Evolutionary conservation across 1,140 invertebrate genomes (phyloP).

Genomic region (Sesamia nonagrioides): DNA sequence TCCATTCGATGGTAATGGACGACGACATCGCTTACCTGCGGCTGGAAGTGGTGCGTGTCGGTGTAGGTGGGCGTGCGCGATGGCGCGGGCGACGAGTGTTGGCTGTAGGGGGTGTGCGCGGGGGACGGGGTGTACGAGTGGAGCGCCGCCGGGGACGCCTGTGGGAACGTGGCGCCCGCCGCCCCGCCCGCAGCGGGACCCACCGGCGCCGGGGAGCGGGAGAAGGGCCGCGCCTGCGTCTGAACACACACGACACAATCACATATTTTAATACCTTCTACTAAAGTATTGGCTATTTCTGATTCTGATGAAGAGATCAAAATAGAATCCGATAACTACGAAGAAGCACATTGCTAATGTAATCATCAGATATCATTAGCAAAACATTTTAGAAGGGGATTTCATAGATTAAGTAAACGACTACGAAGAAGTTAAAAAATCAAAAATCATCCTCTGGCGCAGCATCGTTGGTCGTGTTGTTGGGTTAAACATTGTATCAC

Average conservation of each 20-base stretch:
- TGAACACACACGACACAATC: neutral
- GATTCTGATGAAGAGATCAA: too few relatives aligned
- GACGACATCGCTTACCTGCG: slow-evolving; percentile 59
- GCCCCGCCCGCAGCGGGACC: slow-evolving; percentile 49
- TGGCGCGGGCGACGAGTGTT: slow-evolving; percentile 80
- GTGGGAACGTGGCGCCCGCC: slow-evolving; percentile 70
- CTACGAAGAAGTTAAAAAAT: too few relatives aligned
- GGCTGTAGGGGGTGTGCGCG: slow-evolving; percentile 81
- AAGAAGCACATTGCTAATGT: too few relatives aligned
- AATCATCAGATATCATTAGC: too few relatives aligned
- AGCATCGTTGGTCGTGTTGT: too few relatives aligned
- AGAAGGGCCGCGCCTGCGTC: slow-evolving; percentile 62
- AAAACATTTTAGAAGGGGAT: too few relatives aligned
- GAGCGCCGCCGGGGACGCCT: slow-evolving; percentile 75
- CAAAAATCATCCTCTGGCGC: too few relatives aligned
- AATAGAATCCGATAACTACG: too few relatives aligned
- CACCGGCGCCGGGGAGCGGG: slow-evolving; percentile 70
- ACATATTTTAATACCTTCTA: neutral
- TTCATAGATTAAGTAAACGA: too few relatives aligned
- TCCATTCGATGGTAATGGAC: too few relatives aligned
- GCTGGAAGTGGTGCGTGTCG: slow-evolving; percentile 68
- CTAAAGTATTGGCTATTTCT: too few relatives aligned
- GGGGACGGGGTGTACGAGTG: slow-evolving; percentile 84
- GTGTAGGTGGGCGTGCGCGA: slow-evolving; percentile 70
- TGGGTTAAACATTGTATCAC: too few relatives aligned